Base-by-base conservation (phyloP, 2,113 vertebrate genomes). In the Lucifuga dentata region DNA sequence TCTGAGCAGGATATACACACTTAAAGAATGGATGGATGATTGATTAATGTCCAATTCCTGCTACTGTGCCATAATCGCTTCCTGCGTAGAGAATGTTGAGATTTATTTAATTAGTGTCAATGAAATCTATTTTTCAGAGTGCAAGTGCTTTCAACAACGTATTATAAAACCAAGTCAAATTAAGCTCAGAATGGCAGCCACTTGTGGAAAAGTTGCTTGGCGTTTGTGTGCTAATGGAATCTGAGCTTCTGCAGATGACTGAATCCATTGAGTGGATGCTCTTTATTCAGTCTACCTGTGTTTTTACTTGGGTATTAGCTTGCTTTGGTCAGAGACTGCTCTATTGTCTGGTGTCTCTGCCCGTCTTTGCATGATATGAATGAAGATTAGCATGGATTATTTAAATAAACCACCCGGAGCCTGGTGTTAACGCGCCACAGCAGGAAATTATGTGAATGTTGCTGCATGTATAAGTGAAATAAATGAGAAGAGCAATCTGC, bases 371-470 rank as follows among this genome's bases (percentile, higher is more conserved):
- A 81, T 88, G 88, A 87, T 86, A 78, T 86, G 81, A 87, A 89
- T 90, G 50, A 78, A 85, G 85, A 87, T 89, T 83, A 86, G 74
- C 39, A 16, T 44, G 72, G 48, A 70, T 80, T 77, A 72, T 87
- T 84, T 84, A 60, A 79, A 76, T 80, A 77, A 86, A 79, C 67
- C 67, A 76, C 76, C 63, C 64, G 40, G 71, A 19, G 68, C 81
- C 71, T 23, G 23, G 51, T 65, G 80, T 81, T 78, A 85, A 81
- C 76, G 60, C 26, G 12, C 17, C 17, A 46, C 82, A 68, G 67
- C 67, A 80, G 83, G 87, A 88, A 88, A 87, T 88, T 79, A 87
- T 75, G 71, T 81, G 79, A 86, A 86, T 86, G 81, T 85, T 81
- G 81, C 67, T 77, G 88, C 70, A 84, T 85, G 76, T 73, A 78